Base-by-base conservation (phyloP, 2,797 vertebrate species). In the Poecile montanus region DNA sequence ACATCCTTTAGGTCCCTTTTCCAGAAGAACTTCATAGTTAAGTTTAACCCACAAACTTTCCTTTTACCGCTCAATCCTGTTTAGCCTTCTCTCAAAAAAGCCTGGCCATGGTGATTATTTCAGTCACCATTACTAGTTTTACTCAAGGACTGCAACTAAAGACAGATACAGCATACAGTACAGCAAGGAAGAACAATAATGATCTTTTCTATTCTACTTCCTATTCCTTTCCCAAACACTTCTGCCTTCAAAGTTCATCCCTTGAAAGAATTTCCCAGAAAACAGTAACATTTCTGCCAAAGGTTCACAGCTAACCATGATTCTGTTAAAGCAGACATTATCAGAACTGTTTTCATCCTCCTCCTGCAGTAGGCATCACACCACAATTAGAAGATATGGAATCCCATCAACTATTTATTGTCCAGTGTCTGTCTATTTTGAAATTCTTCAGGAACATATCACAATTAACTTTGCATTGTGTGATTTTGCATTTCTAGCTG, bases 21-120 rank as follows among this genome's bases (percentile, higher is more conserved):
- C n/a, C 58, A 66, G 47, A 62, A 78, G 8, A 45, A 9, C 5
- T 5, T 75, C 57, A 26, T 32, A 9, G 10, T 74, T 21, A 23
- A 53, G 11, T 50, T 77, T 74, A 74, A 83, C 14, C 38, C 58
- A 76, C 40, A 77, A 58, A 47, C 42, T 82, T 60, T 45, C 42
- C 18, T 63, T 29, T 74, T 56, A 30, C 13, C 0, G 0, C 42
- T 77, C 45, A 48, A 2, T 65, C 38, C 30, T 61, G 23, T 40
- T 91, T 17, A 92, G 38, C 50, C 32, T 83, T 81, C 57, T 22
- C 25, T 68, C 34, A 74, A 40, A 44, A 20, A 14, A 87, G 29
- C 60, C 42, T 70, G 48, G 15, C 23, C 36, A 79, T 0, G 1
- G 57, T 2, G 3, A 92, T 85, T 77, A 87, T 23, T 26, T 32